Base-by-base conservation (phyloP, 2,113 vertebrate genomes). In the Ptyas mucosa region DNA sequence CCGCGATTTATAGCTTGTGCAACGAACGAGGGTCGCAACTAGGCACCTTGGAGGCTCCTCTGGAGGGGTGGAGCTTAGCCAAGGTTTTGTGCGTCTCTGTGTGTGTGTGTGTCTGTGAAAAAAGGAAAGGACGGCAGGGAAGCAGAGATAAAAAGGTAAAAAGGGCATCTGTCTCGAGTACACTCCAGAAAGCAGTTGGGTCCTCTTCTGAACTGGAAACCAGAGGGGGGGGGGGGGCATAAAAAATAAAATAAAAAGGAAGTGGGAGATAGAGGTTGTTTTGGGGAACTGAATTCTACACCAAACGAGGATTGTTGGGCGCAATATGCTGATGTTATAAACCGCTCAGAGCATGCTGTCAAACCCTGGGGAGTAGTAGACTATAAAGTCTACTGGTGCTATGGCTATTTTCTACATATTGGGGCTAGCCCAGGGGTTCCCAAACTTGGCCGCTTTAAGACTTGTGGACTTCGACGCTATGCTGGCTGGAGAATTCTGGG, bases 1-100 rank as follows among this genome's bases (percentile, higher is more conserved):
- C 96, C 95, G 95, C 97, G 96, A 98, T 97, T 98, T 97, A 97
- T 97, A 94, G 95, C 96, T 97, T 96, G 96, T 96, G 15, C 1
- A 29, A 8, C 12, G 43, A 43, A 43, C 43, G 6, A 6, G 43
- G 23, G 4, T 12, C 53, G 8, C 18, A 97, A 96, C 97, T 94
- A 97, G 95, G 96, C 96, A 93, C 96, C 96, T 96, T 97, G 97
- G 97, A 94, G 94, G 94, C 94, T 94, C 95, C 95, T 94, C 89
- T 93, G 89, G 95, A 91, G 87, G 95, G 95, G 96, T 94, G 97
- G 94, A 93, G 93, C 90, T 95, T 91, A 93, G 94, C 95, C 90
- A 75, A 43, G 93, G 91, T 86, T 93, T 2, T 43, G 46, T 91
- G 92, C 21, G 90, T 75, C 1, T 87, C 29, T 23, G 52, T 39